Percentiles rank a stretch among this genome's conserved stretches.
Evolutionary conservation across 1,140 invertebrate species (phyloP).

Genomic region (Trichoplusia ni): DNA sequence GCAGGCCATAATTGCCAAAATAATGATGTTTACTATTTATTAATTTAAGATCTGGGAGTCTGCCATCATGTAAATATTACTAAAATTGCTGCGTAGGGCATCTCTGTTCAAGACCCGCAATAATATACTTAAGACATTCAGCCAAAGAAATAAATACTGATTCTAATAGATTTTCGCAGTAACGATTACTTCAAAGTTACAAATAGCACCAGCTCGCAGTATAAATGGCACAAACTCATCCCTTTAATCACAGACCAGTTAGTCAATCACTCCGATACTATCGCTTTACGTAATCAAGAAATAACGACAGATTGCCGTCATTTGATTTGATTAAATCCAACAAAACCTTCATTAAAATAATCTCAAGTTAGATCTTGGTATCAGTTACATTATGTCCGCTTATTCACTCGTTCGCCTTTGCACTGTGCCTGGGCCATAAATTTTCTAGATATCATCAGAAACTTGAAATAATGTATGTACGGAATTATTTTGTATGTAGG

Average conservation of each 20-base stretch:
- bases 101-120: no score
- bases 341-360: conserved; percentile 37
- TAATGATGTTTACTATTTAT: no score
- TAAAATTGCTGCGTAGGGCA: no score
- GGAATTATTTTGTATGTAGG: conserved; percentile 4
- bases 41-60: no score
- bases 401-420: conserved; percentile 30
- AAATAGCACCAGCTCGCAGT: no score
- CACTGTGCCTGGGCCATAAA: conserved; percentile 11
- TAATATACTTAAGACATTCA: no score
- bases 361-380: conserved; percentile 30
- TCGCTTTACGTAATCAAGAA: conserved; percentile 27
- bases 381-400: conserved; percentile 31
- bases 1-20: no score
- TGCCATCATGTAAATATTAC: no score
- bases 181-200: no score
- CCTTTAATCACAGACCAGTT: background rate
- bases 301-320: conserved; percentile 24
- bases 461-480: conserved; percentile 19
- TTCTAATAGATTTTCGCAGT: no score
- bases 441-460: conserved; percentile 24
- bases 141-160: no score
- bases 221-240: background rate
- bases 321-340: conserved; percentile 22
- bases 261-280: conserved; percentile 9